Evolutionary conservation across 2,888 invertebrate species (phyloP).

Genomic region (Drosophila borborema): DNA sequence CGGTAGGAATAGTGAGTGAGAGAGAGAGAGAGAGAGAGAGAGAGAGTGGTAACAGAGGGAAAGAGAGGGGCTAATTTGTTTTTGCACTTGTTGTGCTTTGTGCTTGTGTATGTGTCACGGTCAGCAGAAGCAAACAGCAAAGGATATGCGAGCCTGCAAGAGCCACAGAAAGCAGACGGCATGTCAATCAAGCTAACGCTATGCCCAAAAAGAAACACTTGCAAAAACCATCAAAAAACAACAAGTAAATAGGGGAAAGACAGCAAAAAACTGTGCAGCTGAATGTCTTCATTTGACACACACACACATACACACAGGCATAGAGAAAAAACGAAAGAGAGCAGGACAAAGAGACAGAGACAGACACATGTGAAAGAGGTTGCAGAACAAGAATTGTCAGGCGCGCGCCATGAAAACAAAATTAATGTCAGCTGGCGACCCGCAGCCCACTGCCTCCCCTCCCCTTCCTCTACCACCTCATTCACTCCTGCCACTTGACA

Average conservation of each 20-base stretch:
- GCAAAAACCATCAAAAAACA: constrained; percentile 22
- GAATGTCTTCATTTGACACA: constrained; percentile 73
- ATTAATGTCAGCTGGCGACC: constrained; percentile 71
- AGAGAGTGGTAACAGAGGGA: background rate
- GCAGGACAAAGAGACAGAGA: constrained; percentile 2
- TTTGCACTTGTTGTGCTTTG: constrained; percentile 49
- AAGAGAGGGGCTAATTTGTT: constrained; percentile 63
- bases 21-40: background rate
- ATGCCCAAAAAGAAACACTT: constrained; percentile 32
- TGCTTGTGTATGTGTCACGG: constrained; percentile 60
- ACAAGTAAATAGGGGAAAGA: constrained; percentile 31
- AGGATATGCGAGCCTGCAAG: constrained; percentile 38
- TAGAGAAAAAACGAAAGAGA: constrained; percentile 4
- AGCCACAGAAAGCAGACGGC: constrained; percentile 60
- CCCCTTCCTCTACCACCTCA: background rate
- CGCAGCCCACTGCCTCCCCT: background rate
- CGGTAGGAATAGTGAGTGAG: background rate
- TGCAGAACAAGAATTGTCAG: constrained; percentile 24
- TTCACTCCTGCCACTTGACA: background rate
- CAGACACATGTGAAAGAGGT: constrained; percentile 21
- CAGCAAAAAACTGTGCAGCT: constrained; percentile 47
- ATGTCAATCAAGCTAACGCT: constrained; percentile 72
- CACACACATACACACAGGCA: constrained; percentile 41
- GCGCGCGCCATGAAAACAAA: constrained; percentile 73
- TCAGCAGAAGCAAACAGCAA: constrained; percentile 60